Percentiles rank a stretch among this genome's conserved stretches.
Conservation (phyloP, 2,888 invertebrate genomes). For the Conistra vaccinii region DNA sequence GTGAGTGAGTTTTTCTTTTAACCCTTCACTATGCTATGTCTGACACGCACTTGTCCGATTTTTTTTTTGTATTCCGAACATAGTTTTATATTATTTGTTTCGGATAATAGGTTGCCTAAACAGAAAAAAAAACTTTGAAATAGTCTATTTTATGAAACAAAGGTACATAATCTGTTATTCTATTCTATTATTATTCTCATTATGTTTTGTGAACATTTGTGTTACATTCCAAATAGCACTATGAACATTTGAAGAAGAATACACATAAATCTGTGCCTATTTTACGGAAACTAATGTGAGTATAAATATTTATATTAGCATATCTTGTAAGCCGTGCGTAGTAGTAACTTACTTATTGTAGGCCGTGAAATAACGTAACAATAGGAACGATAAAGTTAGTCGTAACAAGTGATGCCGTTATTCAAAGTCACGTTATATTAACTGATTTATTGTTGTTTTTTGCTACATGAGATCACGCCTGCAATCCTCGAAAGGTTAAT, state of each 20-base stretch:
- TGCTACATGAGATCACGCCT: neutral
- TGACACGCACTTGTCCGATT: neutral
- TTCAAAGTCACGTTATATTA: no score
- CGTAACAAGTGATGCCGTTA: no score
- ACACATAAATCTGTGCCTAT: neutral
- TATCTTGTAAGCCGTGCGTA: neutral
- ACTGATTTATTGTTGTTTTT: neutral
- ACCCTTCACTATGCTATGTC: neutral
- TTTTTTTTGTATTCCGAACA: neutral
- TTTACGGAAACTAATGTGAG: conserved; percentile 11
- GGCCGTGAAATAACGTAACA: neutral
- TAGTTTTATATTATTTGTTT: neutral
- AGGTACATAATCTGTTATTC: neutral
- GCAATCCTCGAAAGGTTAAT: neutral
- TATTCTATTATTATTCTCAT: conserved; percentile 4
- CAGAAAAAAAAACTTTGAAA: neutral
- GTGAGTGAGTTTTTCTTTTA: no score
- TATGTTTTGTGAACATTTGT: neutral
- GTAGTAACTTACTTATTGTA: neutral
- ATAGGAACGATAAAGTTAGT: neutral
- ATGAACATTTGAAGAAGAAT: neutral
- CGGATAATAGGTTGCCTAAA: neutral
- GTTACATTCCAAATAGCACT: neutral
- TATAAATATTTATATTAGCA: conserved; percentile 10
- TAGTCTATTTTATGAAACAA: neutral